phyloP scores from a whole-genome alignment of 2,113 vertebrate species.

The Chamaetylas fuelleborni region DNA sequence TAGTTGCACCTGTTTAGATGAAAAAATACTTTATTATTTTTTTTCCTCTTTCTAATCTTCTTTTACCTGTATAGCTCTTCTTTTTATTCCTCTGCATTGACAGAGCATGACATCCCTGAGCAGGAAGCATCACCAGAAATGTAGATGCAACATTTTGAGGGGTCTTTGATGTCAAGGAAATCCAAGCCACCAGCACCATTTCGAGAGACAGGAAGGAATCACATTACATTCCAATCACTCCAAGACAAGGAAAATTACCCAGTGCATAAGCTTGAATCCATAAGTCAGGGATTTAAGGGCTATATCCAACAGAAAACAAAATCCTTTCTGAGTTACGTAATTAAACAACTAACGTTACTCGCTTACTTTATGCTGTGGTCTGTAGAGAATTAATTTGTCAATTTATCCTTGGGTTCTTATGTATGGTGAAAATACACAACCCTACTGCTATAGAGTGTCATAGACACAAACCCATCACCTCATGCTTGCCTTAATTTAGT shows the following conservation, averaged over 20 bases:
- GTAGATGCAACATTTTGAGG: background rate
- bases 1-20: background rate
- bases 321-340: background rate
- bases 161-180: background rate
- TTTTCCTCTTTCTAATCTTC: background rate
- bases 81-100: background rate
- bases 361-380: background rate
- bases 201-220: background rate
- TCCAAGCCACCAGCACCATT: background rate
- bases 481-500: background rate
- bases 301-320: background rate
- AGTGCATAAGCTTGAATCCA: background rate
- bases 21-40: background rate
- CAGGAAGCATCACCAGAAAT: background rate
- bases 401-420: background rate
- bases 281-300: background rate
- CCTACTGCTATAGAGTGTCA: background rate
- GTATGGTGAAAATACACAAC: background rate
- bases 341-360: background rate
- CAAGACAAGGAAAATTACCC: background rate
- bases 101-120: background rate
- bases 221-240: background rate
- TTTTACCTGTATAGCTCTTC: background rate
- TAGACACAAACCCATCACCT: background rate
- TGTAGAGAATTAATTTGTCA: background rate